Base-by-base conservation (phyloP, 1,140 invertebrate genomes). In the Varroa destructor region DNA sequence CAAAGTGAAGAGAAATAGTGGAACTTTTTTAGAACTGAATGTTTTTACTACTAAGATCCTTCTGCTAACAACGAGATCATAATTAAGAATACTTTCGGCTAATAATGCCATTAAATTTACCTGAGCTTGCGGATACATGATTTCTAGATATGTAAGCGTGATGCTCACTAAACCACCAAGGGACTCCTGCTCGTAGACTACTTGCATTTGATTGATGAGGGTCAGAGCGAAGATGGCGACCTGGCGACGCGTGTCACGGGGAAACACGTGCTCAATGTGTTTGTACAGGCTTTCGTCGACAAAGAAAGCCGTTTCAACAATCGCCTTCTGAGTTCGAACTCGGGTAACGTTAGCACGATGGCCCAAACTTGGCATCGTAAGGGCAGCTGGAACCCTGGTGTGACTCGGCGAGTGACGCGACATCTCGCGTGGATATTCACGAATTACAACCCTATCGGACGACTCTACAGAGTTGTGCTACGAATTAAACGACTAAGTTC, bases 91-190 rank as follows among this genome's bases (percentile, higher is more conserved):
- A 25, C 25, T 25, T 51, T 51, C 46, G 46, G 46, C 8, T 51
- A 8, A 8, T 8, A 3, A 51, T 8, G 46, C 8, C 46, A 51
- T 3, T 51, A 51, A 42, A 58, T 12, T 58, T 67, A 67, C 61
- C 37, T 67, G 40, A 37, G 61, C 40, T 40, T 67, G 61, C 61
- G 61, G 61, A 67, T 67, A 67, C 61, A 67, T 67, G 40, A 67
- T 67, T 67, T 67, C 61, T 12, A 67, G 37, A 37, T 67, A 67
- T 12, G 61, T 67, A 12, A 67, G 37, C 40, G 61, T 67, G 10
- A 67, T 67, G 14, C 61, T 40, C 40, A 67, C 61, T 37, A 67
- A 36, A 43, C 61, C 61, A 5, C 46, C 46, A 46, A 67, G 61
- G 1, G 61, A 46, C 37, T 67, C 61, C 61, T 67, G 61, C 37